phyloP scores from a whole-genome alignment of 1,140 invertebrate species.

The Aethina tumida region DNA sequence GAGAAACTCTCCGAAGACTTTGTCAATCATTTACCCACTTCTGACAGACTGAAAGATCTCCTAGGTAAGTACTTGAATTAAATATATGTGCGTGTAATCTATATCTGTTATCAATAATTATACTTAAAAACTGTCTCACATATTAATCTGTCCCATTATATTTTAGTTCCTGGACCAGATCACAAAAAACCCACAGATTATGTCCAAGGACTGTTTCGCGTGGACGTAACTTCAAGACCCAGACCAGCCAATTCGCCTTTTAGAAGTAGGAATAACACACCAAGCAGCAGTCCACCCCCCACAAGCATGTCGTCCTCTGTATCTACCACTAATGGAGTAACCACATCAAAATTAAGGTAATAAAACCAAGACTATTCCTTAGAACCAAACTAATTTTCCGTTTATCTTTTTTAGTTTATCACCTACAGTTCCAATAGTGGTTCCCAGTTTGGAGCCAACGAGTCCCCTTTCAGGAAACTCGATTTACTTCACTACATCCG shows the following conservation, averaged over 20 bases:
- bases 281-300: slow-evolving; percentile 28
- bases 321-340: background rate
- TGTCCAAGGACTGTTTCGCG: slow-evolving; percentile 66
- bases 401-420: slow-evolving; percentile 21
- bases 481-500: slow-evolving; percentile 58
- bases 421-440: slow-evolving; percentile 12
- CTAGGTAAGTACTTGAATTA: slow-evolving; percentile 45
- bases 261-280: slow-evolving; percentile 29
- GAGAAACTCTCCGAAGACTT: slow-evolving; percentile 65
- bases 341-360: slow-evolving; percentile 16
- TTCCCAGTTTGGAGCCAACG: slow-evolving; percentile 25
- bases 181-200: slow-evolving; percentile 70
- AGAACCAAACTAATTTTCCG: slow-evolving; percentile 1
- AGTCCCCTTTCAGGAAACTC: slow-evolving; percentile 47
- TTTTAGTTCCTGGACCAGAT: slow-evolving; percentile 56
- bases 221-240: slow-evolving; percentile 51
- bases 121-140: background rate
- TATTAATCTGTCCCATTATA: background rate
- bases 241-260: slow-evolving; percentile 32
- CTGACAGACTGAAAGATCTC: slow-evolving; percentile 59
- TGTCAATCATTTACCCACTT: slow-evolving; percentile 55
- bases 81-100: background rate
- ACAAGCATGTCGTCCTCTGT: slow-evolving; percentile 4
- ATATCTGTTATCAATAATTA: background rate
- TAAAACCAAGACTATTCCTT: too few species aligned